Evolutionary conservation across 2,113 vertebrate genomes (phyloP).

Genomic region (Microcebus lehilahytsara): DNA sequence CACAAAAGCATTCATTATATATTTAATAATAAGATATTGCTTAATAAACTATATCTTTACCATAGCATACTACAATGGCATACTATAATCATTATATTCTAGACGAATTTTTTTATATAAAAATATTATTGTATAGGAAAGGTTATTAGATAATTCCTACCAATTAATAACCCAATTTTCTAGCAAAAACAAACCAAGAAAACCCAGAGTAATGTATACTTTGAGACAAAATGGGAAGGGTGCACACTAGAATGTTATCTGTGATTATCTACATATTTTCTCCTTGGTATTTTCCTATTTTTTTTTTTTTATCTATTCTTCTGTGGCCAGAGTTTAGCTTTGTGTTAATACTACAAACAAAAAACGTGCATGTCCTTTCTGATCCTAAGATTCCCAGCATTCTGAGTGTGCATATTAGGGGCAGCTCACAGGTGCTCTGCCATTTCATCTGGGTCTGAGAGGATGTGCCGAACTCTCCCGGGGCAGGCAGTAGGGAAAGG

Average conservation of each 20-base stretch:
- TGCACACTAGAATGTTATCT: too few species aligned
- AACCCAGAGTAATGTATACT: not conserved
- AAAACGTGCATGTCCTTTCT: not conserved
- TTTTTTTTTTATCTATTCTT: not conserved
- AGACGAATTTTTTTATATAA: not conserved
- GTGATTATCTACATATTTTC: not conserved
- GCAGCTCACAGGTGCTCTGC: not conserved
- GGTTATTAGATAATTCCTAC: not conserved
- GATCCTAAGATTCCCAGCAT: not conserved
- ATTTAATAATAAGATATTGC: not conserved
- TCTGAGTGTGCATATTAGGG: not conserved
- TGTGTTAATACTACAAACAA: not conserved
- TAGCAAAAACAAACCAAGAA: not conserved
- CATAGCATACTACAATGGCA: not conserved
- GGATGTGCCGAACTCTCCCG: not conserved
- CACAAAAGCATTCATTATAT: not conserved
- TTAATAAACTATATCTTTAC: not conserved
- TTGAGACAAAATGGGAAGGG: not conserved
- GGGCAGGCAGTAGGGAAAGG: too few species aligned
- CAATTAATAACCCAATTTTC: not conserved
- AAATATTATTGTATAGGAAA: not conserved
- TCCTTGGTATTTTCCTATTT: not conserved
- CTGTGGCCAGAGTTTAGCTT: not conserved
- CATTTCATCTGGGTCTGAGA: not conserved
- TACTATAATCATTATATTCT: not conserved